A percentile compares a stretch with the other conserved stretches of the same genome.
phyloP scores from a whole-genome alignment of 2,113 vertebrate genomes.

The Pachypanchax playfairii region DNA sequence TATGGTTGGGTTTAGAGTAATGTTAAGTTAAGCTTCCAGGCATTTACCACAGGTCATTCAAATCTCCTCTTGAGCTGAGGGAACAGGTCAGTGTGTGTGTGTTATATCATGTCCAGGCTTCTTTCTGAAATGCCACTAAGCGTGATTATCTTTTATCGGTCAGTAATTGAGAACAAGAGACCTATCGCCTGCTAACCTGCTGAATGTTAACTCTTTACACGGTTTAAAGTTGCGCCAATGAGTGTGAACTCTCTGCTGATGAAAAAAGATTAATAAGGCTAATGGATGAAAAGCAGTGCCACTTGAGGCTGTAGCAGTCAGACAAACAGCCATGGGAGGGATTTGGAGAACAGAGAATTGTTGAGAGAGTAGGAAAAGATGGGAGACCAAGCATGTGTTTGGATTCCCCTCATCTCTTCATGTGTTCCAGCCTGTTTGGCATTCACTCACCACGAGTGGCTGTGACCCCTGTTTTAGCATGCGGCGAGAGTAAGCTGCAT shows the following conservation, averaged over 20 bases:
- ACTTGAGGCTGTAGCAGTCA: conserved; percentile 44
- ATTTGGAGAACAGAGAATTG: conserved; percentile 24
- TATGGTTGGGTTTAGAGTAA: not conserved
- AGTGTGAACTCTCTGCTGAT: conserved; percentile 62
- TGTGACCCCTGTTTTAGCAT: conserved; percentile 66
- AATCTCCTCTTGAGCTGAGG: not conserved
- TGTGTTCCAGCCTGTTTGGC: conserved; percentile 63
- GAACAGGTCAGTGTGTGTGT: not conserved
- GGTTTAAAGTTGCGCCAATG: conserved; percentile 53
- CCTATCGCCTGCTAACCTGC: conserved; percentile 62
- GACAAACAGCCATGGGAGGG: conserved; percentile 42
- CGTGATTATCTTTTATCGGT: conserved; percentile 62
- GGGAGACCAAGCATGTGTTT: conserved; percentile 16
- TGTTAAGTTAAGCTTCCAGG: not conserved
- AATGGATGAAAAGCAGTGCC: conserved; percentile 62
- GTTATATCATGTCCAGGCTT: not conserved
- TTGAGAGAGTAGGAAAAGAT: conserved; percentile 8
- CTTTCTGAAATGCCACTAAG: conserved; percentile 48
- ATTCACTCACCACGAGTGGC: conserved; percentile 54
- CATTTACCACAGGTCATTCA: not conserved
- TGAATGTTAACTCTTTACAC: conserved; percentile 60
- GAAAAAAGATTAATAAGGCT: conserved; percentile 74
- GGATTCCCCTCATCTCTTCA: conserved; percentile 58
- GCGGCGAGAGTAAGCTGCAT: conserved; percentile 40
- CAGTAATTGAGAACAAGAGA: conserved; percentile 68